These are phyloP conservation scores for Resseliella maxima DNA, from an alignment of 2,888 invertebrate species.

Conservation along the genomic window DNA sequence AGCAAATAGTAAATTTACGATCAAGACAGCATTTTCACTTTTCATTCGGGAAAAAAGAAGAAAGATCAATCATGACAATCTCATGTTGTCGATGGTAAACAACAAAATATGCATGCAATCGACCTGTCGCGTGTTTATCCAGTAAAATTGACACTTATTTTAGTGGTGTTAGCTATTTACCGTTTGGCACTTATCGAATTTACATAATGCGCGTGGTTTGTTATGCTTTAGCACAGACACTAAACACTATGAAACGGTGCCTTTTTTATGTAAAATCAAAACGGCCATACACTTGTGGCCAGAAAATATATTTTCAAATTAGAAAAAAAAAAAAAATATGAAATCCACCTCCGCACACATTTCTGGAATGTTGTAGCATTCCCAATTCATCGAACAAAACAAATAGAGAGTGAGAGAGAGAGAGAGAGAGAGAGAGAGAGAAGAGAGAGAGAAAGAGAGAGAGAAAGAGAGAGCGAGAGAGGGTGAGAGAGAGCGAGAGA, in stretches of 20 bases:
- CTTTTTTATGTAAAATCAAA: background rate
- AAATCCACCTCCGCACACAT: too few species aligned
- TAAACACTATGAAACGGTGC: background rate
- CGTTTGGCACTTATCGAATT: constrained; percentile 34
- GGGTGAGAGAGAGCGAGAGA: too few species aligned
- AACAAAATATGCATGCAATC: constrained; percentile 20
- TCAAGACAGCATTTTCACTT: constrained; percentile 35
- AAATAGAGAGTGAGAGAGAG: too few species aligned
- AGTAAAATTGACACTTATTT: background rate
- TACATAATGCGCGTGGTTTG: constrained; percentile 53
- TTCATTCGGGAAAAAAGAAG: background rate
- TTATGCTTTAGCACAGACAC: background rate
- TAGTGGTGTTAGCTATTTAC: constrained; percentile 31
- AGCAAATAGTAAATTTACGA: constrained; percentile 10
- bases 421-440: too few species aligned
- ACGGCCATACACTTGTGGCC: too few species aligned
- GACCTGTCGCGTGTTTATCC: background rate
- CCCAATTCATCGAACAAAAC: too few species aligned
- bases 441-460: too few species aligned
- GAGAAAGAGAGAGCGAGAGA: too few species aligned
- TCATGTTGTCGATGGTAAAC: background rate
- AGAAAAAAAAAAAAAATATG: too few species aligned
- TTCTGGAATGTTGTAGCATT: too few species aligned
- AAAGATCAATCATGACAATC: background rate
- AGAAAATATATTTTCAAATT: too few species aligned